Conservation (phyloP, 2,797 vertebrate genomes). For the Chanos chanos region DNA sequence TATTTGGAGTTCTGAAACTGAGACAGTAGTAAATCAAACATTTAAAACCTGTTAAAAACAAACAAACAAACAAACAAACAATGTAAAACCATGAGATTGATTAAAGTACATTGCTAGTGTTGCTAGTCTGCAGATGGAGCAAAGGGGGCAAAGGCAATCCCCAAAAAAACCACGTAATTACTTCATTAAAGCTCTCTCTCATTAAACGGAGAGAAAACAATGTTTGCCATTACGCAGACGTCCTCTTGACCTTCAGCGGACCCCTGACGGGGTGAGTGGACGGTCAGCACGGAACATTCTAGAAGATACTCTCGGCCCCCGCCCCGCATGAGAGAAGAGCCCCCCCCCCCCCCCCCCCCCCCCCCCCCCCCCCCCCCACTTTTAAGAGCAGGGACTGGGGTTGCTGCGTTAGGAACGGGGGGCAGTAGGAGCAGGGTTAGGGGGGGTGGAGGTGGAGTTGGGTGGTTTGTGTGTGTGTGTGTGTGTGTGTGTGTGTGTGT, state of each 20-base stretch:
- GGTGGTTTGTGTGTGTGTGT: neutral
- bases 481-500: neutral
- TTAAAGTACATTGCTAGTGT: too few species aligned
- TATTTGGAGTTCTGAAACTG: too few species aligned
- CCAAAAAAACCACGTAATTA: slow-evolving; percentile 40
- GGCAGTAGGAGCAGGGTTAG: neutral
- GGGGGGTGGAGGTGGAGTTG: neutral
- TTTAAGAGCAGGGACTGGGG: too few species aligned
- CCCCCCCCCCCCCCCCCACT: slow-evolving; percentile 18
- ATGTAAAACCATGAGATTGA: too few species aligned
- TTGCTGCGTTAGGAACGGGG: too few species aligned
- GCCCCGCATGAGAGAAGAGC: neutral
- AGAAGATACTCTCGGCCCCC: too few species aligned
- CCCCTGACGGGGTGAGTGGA: neutral
- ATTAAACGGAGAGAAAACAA: slow-evolving; percentile 9
- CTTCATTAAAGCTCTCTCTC: slow-evolving; percentile 39
- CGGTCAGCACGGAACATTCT: slow-evolving; percentile 19
- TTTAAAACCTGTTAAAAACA: too few species aligned
- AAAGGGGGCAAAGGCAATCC: slow-evolving; percentile 18
- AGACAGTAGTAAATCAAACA: too few species aligned
- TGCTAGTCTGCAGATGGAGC: too few species aligned
- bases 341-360: neutral
- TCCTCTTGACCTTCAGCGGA: slow-evolving; percentile 11
- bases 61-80: too few species aligned
- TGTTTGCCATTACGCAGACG: slow-evolving; percentile 24